Base-by-base conservation (phyloP, 2,797 vertebrate genomes). In the Alectoris magna region DNA sequence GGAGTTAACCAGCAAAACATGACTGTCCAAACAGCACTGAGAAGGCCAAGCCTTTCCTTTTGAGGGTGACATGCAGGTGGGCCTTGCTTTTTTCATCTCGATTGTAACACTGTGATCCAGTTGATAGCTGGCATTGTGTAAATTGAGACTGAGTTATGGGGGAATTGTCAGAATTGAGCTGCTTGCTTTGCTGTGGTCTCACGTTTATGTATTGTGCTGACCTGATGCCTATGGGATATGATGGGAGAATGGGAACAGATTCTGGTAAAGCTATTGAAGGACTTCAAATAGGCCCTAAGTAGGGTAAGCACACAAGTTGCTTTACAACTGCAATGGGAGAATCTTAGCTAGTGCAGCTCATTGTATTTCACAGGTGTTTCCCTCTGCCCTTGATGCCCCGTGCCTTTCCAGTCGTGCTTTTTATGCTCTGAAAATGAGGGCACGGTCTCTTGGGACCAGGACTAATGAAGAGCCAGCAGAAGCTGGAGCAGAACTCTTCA, bases 61-160 rank as follows among this genome's bases (percentile, higher is more conserved):
- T 4, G 9, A 46, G n/a, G 67, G 31, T 6, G 6, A 2, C 0
- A 2, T n/a, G 75, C 64, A 24, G 8, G 41, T 21, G 62, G 22
- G 6, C 15, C 10, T 12, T 9, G 10, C 29, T 34, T 10, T 10
- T 17, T 34, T 51, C 4, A 0, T 0, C 29, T 24, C 46, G 63
- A 48, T 53, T 26, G 11, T 58, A 43, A 10, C 7, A 0, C 0
- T 0, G 15, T 4, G 59, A 23, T 34, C 9, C 69, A 26, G 41
- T 0, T 1, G 10, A 7, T 0, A 6, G 59, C 41, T 15, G 51
- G 43, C 10, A 58, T 0, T 17, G 31, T 18, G 13, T 0, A 11
- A 0, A 36, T 18, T 44, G 8, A 7, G 53, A 4, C 53, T 13
- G 3, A 58, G 21, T 14, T 59, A 26, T 11, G 22, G 53, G 26